Conservation (phyloP, 1,140 invertebrate species). For the Xylocopa sonorina region DNA sequence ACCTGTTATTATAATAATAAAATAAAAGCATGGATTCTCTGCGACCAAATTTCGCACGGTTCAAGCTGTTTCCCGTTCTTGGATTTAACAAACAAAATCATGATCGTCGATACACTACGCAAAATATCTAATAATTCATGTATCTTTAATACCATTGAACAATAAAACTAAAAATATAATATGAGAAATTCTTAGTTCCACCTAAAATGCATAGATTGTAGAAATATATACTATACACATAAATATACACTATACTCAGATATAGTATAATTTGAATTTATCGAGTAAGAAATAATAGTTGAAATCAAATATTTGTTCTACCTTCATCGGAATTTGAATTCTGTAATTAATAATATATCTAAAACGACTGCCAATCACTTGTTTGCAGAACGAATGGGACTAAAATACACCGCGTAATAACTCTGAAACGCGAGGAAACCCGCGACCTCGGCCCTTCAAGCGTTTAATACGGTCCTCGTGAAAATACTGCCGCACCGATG, state of each 20-base stretch:
- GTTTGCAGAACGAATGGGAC: too few species aligned
- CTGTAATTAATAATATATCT: too few species aligned
- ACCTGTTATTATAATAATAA: conserved; percentile 58
- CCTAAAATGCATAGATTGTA: not conserved
- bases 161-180: not conserved
- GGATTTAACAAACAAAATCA: not conserved
- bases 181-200: not conserved
- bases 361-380: too few species aligned
- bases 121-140: too few species aligned
- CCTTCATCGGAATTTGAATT: too few species aligned
- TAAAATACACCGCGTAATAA: not conserved
- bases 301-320: too few species aligned
- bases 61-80: not conserved
- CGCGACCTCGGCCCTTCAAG: not conserved
- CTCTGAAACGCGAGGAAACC: not conserved
- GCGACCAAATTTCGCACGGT: not conserved
- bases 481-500: conserved; percentile 42
- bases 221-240: too few species aligned
- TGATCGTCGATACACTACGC: too few species aligned
- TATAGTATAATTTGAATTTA: too few species aligned
- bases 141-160: not conserved
- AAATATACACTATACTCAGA: too few species aligned
- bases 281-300: too few species aligned
- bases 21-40: conserved; percentile 21
- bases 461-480: conserved; percentile 16